Percentiles rank a stretch among this genome's conserved stretches.
These are phyloP conservation scores for Brachynemurus nebulosus DNA, from an alignment of 2,888 invertebrate genomes.

Conservation along the genomic window DNA sequence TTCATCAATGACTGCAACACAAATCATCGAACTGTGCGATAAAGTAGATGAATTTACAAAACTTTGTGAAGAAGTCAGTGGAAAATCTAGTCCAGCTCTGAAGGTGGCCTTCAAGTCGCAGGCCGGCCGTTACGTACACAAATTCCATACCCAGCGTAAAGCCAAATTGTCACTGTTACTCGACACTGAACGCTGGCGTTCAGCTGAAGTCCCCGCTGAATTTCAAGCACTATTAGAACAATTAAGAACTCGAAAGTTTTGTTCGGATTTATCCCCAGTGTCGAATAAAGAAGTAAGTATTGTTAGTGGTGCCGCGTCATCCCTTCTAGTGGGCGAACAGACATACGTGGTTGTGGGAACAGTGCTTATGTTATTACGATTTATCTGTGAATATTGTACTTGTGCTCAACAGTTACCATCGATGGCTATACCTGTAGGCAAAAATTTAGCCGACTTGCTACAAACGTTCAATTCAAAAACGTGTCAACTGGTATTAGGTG, in stretches of 20 bases:
- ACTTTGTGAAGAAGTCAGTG: constrained; percentile 61
- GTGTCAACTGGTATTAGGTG: constrained; percentile 90
- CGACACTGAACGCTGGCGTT: constrained; percentile 88
- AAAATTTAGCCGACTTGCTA: constrained; percentile 77
- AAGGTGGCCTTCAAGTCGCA: constrained; percentile 73
- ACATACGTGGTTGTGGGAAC: constrained; percentile 67
- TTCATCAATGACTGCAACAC: constrained; percentile 53
- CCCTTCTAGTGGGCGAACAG: constrained; percentile 30
- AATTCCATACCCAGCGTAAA: constrained; percentile 80
- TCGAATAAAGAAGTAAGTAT: constrained; percentile 24
- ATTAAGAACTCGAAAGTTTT: constrained; percentile 37
- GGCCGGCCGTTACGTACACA: constrained; percentile 80
- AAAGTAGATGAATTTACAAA: constrained; percentile 67
- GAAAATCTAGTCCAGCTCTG: constrained; percentile 62
- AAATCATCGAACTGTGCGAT: constrained; percentile 61
- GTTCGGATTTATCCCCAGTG: constrained; percentile 23
- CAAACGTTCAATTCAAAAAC: constrained; percentile 77
- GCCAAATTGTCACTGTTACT: constrained; percentile 70
- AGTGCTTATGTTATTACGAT: constrained; percentile 74
- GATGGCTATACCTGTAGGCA: constrained; percentile 64
- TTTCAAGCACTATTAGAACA: constrained; percentile 74
- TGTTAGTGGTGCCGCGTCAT: constrained; percentile 22
- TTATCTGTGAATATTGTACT: constrained; percentile 85
- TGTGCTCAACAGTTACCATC: constrained; percentile 64
- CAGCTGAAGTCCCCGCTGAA: constrained; percentile 78